Evolutionary conservation across 2,797 vertebrate species (phyloP), one percentile per base, ranked within the genome.

Genomic region (Sebastes steindachneri): DNA sequence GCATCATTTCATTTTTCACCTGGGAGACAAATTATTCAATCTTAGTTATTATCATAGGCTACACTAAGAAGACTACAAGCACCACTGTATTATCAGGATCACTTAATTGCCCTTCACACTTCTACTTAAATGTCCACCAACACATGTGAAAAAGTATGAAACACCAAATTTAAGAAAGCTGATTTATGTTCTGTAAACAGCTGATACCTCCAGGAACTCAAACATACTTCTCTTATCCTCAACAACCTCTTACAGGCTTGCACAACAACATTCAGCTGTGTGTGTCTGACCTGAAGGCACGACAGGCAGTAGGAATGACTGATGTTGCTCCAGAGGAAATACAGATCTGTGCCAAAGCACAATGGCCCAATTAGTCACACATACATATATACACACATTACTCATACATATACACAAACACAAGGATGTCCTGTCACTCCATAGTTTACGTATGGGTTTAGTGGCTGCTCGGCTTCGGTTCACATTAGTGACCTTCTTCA

Each of bases 291-390:
- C 68, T 66, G 11, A 60, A 74, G 51, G 58, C 68, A 74, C 67
- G 68, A 55, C 73, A 76, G 53, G 45, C 55, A 45, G 71, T 4
- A 67, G 33, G 66, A 77, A 85, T 79, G 84, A 88, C 75, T 83
- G 66, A 79, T 71, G 71, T 51, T 77, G 54, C 58, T 63, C 75
- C n/a, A 68, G 60, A 89, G 86, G 88, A 92, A 90, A 84, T 73
- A 59, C 28, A 23, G 63, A 75, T 77, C 58, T 66, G 26, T 53
- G 74, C 69, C 71, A 73, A 83, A 84, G 72, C 62, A 73, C 80
- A 88, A 79, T 31, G 54, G 31, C 55, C 80, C 68, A 72, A 82
- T 90, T 78, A 75, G 62, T 82, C 85, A 87, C 55, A 76, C 71
- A 76, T 55, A 68, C 48, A 66, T 51, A 45, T n/a, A 19, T n/a